Percentiles rank a stretch among this genome's conserved stretches.
These are phyloP conservation scores for Abrostola tripartita DNA, from an alignment of 2,888 invertebrate genomes.

Conservation along the genomic window DNA sequence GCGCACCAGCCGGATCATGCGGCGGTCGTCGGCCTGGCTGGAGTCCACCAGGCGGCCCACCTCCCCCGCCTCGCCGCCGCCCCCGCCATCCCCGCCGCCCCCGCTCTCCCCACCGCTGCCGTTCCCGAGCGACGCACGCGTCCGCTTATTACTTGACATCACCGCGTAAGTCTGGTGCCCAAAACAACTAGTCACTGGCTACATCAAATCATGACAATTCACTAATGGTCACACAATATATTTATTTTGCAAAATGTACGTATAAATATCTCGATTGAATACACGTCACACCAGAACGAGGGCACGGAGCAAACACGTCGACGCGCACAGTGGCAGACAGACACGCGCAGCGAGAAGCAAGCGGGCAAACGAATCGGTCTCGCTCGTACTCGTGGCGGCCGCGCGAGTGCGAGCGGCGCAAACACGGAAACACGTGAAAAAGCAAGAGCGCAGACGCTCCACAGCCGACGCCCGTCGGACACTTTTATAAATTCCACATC, in stretches of 20 bases:
- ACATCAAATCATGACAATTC: not conserved
- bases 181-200: not conserved
- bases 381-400: conserved; percentile 60
- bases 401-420: conserved; percentile 55
- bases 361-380: conserved; percentile 68
- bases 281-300: conserved; percentile 69
- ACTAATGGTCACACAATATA: not conserved
- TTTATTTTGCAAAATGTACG: not conserved
- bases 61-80: conserved; percentile 45
- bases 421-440: conserved; percentile 71
- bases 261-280: conserved; percentile 38
- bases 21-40: conserved; percentile 82
- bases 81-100: conserved; percentile 23
- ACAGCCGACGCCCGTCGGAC: conserved; percentile 44
- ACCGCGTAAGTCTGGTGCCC: not conserved
- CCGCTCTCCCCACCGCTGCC: conserved; percentile 24
- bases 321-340: conserved; percentile 81
- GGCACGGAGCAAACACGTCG: conserved; percentile 71
- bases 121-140: conserved; percentile 12
- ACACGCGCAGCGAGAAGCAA: conserved; percentile 81
- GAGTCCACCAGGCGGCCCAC: conserved; percentile 80
- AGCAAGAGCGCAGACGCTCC: conserved; percentile 83
- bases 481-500: conserved; percentile 70
- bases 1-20: conserved; percentile 79
- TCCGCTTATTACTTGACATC: conserved; percentile 43